Conservation (phyloP, 2,113 vertebrate genomes). For the Geococcyx californianus region DNA sequence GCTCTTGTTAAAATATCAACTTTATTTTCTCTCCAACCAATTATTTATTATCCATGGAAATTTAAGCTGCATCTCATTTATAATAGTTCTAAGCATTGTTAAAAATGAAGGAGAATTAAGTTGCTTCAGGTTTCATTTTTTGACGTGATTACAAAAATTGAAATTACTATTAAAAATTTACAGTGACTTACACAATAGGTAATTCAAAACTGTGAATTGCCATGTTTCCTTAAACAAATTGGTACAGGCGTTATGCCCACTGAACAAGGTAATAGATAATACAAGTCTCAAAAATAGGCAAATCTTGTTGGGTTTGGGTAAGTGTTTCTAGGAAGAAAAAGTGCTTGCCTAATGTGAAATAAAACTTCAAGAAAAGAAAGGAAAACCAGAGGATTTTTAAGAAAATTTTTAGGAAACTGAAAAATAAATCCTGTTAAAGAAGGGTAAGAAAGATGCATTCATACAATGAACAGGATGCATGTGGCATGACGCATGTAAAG, state of each 20-base stretch:
- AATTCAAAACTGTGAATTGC: not conserved
- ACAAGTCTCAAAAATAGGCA: not conserved
- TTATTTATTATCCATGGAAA: not conserved
- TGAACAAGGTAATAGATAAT: not conserved
- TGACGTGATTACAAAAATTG: not conserved
- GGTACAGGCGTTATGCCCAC: not conserved
- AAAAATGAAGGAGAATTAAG: not conserved
- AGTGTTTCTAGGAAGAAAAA: not conserved
- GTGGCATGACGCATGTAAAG: fast-evolving
- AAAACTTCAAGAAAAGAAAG: not conserved
- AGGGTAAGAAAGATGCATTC: not conserved
- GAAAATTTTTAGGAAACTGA: not conserved
- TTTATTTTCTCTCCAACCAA: not conserved
- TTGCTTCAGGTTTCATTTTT: not conserved
- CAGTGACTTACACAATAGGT: not conserved
- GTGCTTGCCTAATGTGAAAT: not conserved
- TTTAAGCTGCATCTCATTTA: not conserved
- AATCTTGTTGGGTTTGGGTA: not conserved
- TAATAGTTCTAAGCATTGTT: not conserved
- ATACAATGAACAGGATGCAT: not conserved
- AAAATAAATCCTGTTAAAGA: not conserved
- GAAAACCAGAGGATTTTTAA: not conserved
- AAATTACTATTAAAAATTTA: not conserved
- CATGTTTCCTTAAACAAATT: not conserved
- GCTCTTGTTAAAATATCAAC: not conserved